Percentiles rank a stretch among this genome's conserved stretches.
phyloP scores from a whole-genome alignment of 2,888 invertebrate species.

The Lymantria dispar region DNA sequence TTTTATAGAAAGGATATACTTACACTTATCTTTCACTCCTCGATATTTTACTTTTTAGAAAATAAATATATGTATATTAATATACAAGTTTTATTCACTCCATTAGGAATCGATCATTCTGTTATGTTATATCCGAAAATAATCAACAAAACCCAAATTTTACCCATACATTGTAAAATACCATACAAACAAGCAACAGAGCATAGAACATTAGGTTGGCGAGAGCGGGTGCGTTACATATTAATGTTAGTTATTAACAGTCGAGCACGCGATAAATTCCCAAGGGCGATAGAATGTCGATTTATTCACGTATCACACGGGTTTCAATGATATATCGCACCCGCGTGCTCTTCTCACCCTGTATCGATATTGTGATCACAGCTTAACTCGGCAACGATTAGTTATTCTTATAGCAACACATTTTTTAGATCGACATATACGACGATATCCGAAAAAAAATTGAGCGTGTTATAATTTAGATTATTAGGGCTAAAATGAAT shows the following conservation, averaged over 20 bases:
- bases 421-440: background rate
- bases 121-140: background rate
- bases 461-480: background rate
- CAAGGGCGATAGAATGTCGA: conserved; percentile 60
- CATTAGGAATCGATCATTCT: no score
- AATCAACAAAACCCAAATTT: background rate
- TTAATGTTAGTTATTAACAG: conserved; percentile 66
- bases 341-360: conserved; percentile 31
- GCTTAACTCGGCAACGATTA: conserved; percentile 29
- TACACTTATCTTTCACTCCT: background rate
- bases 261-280: conserved; percentile 54
- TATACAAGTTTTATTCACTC: no score
- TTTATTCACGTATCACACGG: conserved; percentile 52
- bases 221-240: conserved; percentile 50
- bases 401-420: conserved; percentile 1
- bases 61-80: no score
- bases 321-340: conserved; percentile 34
- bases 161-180: background rate
- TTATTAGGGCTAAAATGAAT: background rate
- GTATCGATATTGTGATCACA: conserved; percentile 30
- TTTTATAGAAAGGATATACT: background rate
- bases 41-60: no score
- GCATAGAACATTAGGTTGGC: conserved; percentile 31
- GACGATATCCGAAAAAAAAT: background rate
- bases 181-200: conserved; percentile 30